Percentiles rank a stretch among this genome's conserved stretches.
Evolutionary conservation across 2,888 invertebrate species (phyloP).

Genomic region (Frankliniella intonsa): DNA sequence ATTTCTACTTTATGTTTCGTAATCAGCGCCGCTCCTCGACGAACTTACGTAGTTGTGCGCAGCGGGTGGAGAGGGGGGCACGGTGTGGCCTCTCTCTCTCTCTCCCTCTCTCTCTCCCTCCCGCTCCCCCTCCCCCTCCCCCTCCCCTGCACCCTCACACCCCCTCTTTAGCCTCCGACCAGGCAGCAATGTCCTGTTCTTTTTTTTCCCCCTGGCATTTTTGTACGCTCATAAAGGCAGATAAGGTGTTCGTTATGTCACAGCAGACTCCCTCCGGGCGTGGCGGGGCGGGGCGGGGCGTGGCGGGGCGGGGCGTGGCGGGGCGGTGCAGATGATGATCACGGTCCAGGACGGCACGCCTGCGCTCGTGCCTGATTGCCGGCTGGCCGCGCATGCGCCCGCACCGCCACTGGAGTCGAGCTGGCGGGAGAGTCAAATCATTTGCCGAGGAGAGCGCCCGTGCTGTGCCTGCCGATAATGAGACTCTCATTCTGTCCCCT

Average conservation of each 20-base stretch:
- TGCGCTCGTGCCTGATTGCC: background rate
- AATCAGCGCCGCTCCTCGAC: background rate
- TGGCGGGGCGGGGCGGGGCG: too few species aligned
- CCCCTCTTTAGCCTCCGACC: background rate
- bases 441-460: background rate
- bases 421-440: background rate
- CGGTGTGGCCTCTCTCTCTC: background rate
- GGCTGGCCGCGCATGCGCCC: background rate
- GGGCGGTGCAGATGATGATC: too few species aligned
- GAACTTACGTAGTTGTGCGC: background rate
- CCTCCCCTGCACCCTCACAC: background rate
- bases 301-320: too few species aligned
- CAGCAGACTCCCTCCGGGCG: background rate
- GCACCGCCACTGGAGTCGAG: background rate
- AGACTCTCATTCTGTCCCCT: background rate
- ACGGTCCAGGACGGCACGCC: background rate
- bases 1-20: slow-evolving; percentile 13
- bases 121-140: background rate
- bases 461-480: background rate
- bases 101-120: background rate
- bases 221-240: background rate
- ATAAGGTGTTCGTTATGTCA: slow-evolving; percentile 10
- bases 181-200: background rate
- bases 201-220: background rate
- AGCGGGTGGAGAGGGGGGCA: background rate